phyloP scores from a whole-genome alignment of 2,888 invertebrate genomes.

The Scotopteryx bipunctaria region DNA sequence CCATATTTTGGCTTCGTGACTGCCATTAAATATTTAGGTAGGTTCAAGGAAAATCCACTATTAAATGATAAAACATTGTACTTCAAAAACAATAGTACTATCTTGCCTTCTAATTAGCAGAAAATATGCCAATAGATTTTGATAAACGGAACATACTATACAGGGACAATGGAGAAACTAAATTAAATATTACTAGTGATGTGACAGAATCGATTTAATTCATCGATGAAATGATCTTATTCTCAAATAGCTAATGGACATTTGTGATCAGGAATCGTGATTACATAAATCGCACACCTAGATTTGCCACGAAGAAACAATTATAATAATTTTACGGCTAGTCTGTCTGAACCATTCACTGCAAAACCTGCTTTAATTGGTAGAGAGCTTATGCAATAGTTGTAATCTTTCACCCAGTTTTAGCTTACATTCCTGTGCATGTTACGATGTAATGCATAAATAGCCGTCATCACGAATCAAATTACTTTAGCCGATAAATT shows the following conservation, averaged over 20 bases:
- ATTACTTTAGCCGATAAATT: background rate
- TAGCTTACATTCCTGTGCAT: constrained; percentile 22
- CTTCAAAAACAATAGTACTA: too few relatives aligned
- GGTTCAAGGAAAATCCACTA: background rate
- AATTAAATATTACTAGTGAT: background rate
- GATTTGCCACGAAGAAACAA: constrained; percentile 30
- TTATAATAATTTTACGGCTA: constrained; percentile 30
- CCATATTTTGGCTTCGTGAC: background rate
- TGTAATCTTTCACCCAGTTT: constrained; percentile 31
- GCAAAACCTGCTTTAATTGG: constrained; percentile 25
- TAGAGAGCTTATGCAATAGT: constrained; percentile 29
- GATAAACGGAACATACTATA: too few relatives aligned
- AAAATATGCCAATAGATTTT: too few relatives aligned
- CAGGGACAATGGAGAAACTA: background rate
- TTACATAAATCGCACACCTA: constrained; percentile 33
- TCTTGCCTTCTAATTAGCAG: too few relatives aligned
- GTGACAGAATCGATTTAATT: background rate
- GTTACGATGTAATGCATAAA: constrained; percentile 13
- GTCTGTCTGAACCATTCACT: constrained; percentile 24
- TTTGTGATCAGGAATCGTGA: constrained; percentile 19
- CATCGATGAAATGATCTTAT: constrained; percentile 1
- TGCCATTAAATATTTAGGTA: background rate
- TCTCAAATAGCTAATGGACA: background rate
- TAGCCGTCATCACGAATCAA: constrained; percentile 1
- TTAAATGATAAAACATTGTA: background rate